A percentile compares a stretch with the other conserved stretches of the same genome.
phyloP scores from a whole-genome alignment of 2,888 invertebrate genomes.

The Anodontia alba region DNA sequence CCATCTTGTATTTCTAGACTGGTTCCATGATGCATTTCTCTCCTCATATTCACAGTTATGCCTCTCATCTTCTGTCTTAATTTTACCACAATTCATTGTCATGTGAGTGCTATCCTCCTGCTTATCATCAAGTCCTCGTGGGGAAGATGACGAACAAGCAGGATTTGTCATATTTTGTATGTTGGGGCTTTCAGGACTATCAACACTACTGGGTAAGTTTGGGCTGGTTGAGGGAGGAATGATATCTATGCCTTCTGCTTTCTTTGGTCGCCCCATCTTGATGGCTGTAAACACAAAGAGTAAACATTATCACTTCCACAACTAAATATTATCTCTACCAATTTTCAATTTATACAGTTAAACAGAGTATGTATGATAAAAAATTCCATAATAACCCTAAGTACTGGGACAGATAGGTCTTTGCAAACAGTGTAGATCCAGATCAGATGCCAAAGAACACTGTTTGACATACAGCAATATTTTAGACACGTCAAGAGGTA shows the following conservation, averaged over 20 bases:
- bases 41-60: slow-evolving; percentile 48
- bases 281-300: slow-evolving; percentile 69
- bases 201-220: slow-evolving; percentile 48
- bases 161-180: slow-evolving; percentile 42
- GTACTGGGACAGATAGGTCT: too few species aligned
- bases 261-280: slow-evolving; percentile 81
- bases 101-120: slow-evolving; percentile 45
- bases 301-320: neutral
- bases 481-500: too few species aligned
- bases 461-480: too few species aligned
- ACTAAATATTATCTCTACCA: neutral
- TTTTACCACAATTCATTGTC: slow-evolving; percentile 49
- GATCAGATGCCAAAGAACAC: too few species aligned
- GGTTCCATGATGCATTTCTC: neutral
- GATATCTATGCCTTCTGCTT: slow-evolving; percentile 65
- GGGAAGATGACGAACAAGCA: neutral
- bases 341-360: too few species aligned
- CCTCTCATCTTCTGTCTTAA: slow-evolving; percentile 46
- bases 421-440: too few species aligned
- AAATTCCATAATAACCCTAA: too few species aligned
- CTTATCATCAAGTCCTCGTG: slow-evolving; percentile 28
- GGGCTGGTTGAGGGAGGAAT: slow-evolving; percentile 30
- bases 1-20: neutral
- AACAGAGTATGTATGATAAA: too few species aligned
- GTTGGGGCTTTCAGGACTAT: slow-evolving; percentile 41